phyloP scores from a whole-genome alignment of 2,888 invertebrate species.

The Eristalinus sepulchralis region DNA sequence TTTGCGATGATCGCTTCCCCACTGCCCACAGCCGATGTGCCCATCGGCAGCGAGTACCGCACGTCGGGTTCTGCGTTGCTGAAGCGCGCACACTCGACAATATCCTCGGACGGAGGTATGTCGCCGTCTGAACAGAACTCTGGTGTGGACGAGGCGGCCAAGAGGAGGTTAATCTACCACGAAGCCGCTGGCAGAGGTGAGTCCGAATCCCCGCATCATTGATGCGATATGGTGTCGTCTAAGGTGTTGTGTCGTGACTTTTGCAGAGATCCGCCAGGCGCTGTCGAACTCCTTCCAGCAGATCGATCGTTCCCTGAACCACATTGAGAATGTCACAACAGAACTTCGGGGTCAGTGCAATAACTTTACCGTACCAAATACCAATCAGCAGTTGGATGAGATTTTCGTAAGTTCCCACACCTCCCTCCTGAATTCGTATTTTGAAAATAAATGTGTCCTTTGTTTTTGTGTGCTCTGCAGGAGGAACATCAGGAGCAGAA shows the following conservation, averaged over 20 bases:
- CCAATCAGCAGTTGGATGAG: conserved; percentile 77
- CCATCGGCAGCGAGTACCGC: conserved; percentile 32
- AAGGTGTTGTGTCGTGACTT: background rate
- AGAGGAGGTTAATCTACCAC: conserved; percentile 60
- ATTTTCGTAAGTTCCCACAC: conserved; percentile 76
- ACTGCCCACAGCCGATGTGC: conserved; percentile 40
- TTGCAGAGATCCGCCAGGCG: conserved; percentile 77
- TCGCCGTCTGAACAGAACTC: conserved; percentile 34
- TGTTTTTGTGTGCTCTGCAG: conserved; percentile 72
- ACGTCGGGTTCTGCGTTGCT: conserved; percentile 47
- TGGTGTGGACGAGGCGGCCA: conserved; percentile 41
- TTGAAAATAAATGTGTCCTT: background rate
- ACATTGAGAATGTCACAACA: conserved; percentile 77
- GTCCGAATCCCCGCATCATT: background rate
- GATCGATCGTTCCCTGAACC: conserved; percentile 76
- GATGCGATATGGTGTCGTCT: too few species aligned
- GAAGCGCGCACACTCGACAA: conserved; percentile 55
- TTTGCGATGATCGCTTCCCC: conserved; percentile 53
- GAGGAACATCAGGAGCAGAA: conserved; percentile 80
- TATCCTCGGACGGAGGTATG: conserved; percentile 43
- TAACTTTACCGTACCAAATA: conserved; percentile 76
- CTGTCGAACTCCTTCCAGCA: conserved; percentile 77
- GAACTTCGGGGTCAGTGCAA: conserved; percentile 78
- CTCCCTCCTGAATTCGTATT: background rate
- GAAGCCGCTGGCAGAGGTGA: conserved; percentile 59